Evolutionary conservation across 2,113 vertebrate genomes (phyloP).

Genomic region (Haliaeetus leucogaster): DNA sequence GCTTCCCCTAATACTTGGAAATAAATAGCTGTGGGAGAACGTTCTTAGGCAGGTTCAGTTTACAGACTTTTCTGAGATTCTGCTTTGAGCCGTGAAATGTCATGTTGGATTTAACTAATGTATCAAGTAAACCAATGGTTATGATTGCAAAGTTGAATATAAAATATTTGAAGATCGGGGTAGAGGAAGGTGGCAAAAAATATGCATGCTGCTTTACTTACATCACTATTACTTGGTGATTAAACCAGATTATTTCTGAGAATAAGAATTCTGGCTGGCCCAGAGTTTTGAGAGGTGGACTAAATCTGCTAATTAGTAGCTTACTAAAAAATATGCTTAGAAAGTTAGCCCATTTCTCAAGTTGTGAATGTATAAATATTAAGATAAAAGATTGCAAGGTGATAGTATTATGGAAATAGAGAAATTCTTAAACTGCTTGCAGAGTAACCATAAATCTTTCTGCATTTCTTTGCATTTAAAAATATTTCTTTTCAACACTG

Average conservation of each 20-base stretch:
- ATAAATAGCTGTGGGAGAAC: background rate
- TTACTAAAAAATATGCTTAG: background rate
- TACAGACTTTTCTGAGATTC: background rate
- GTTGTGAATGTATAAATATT: background rate
- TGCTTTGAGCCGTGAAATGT: background rate
- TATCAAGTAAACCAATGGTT: background rate
- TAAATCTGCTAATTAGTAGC: background rate
- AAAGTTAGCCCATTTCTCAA: background rate
- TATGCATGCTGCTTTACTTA: background rate
- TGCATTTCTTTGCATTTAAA: background rate
- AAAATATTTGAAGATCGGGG: background rate
- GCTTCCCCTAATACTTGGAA: background rate
- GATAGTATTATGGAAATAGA: background rate
- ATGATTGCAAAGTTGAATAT: background rate
- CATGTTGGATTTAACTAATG: background rate
- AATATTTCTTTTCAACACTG: background rate
- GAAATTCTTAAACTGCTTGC: background rate
- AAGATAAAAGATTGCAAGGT: background rate
- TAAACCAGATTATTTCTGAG: conserved; percentile 13
- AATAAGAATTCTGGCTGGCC: background rate
- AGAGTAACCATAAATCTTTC: background rate
- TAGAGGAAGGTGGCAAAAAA: background rate
- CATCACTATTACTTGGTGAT: background rate
- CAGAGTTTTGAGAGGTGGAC: background rate
- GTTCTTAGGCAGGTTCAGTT: background rate